Evolutionary conservation across 2,113 vertebrate genomes (phyloP).

Genomic region (Trinectes maculatus): DNA sequence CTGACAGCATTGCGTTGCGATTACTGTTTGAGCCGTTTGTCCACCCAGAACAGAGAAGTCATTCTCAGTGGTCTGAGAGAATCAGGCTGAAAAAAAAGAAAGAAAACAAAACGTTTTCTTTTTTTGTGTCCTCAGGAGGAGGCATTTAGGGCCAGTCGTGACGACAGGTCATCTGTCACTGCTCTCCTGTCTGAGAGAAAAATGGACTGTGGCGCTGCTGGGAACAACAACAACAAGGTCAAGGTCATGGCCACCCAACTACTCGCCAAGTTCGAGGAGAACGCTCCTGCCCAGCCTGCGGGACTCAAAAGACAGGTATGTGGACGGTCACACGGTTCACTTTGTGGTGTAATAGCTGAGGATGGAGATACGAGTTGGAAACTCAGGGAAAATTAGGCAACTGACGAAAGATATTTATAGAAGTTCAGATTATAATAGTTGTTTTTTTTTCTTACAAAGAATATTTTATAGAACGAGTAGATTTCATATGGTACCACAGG

Average conservation of each 20-base stretch:
- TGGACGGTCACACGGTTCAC: not conserved
- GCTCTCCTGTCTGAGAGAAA: slow-evolving; percentile 84
- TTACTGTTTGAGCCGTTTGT: not conserved
- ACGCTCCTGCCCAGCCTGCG: slow-evolving; percentile 85
- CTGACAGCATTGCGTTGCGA: slow-evolving; percentile 3
- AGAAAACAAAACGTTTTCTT: not conserved
- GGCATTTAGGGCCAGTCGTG: slow-evolving; percentile 73
- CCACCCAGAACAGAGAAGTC: slow-evolving; percentile 18
- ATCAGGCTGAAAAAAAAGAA: not conserved
- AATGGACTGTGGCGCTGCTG: slow-evolving; percentile 80
- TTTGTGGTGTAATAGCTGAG: not conserved
- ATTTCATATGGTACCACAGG: not conserved
- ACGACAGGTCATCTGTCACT: slow-evolving; percentile 81
- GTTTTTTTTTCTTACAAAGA: not conserved
- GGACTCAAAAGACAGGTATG: slow-evolving; percentile 91
- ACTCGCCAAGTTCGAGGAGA: slow-evolving; percentile 97
- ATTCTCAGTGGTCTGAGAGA: slow-evolving; percentile 6
- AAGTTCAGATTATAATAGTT: not conserved
- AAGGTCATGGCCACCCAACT: slow-evolving; percentile 98
- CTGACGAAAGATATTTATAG: not conserved
- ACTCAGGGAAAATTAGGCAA: no score
- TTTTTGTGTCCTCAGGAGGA: slow-evolving; percentile 84
- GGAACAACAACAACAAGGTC: slow-evolving; percentile 96
- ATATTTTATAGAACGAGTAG: slow-evolving; percentile 1
- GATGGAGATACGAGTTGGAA: no score